A percentile compares a stretch with the other conserved stretches of the same genome.
These are phyloP conservation scores for Heterocephalus glaber DNA, from an alignment of 2,113 vertebrate genomes.

Conservation along the genomic window DNA sequence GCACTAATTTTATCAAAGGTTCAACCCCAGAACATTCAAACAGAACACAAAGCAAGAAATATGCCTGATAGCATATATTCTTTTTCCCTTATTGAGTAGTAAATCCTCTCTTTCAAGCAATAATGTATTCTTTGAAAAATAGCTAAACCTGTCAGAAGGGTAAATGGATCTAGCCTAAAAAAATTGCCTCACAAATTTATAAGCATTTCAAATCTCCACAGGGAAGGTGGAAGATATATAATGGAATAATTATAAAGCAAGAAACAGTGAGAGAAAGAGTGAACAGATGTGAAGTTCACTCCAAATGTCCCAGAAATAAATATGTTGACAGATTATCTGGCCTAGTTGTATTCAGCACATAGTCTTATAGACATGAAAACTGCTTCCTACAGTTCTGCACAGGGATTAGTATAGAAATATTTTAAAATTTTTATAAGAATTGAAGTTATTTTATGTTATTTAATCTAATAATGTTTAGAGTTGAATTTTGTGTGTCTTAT, in stretches of 20 bases:
- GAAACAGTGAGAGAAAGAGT: neutral
- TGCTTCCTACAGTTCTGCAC: neutral
- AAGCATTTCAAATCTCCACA: slow-evolving; percentile 36
- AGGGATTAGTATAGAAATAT: neutral
- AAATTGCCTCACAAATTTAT: neutral
- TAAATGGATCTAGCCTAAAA: slow-evolving; percentile 27
- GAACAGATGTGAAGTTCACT: neutral
- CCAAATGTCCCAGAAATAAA: neutral
- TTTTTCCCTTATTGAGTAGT: slow-evolving; percentile 43
- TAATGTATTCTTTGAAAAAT: slow-evolving; percentile 40
- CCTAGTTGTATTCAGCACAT: neutral
- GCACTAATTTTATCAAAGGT: slow-evolving; percentile 27
- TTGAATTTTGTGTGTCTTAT: neutral
- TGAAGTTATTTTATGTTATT: neutral
- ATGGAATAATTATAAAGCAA: slow-evolving; percentile 42
- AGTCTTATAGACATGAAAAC: neutral
- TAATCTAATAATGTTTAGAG: neutral
- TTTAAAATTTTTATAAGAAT: neutral
- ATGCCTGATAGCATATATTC: neutral
- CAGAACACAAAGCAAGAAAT: slow-evolving; percentile 42
- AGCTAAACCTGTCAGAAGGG: slow-evolving; percentile 29
- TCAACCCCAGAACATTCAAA: slow-evolving; percentile 29
- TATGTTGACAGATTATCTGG: neutral
- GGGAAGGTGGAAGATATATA: neutral
- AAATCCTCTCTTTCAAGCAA: slow-evolving; percentile 43